Base-by-base conservation (phyloP, 2,888 invertebrate genomes). In the Cryptosula pallasiana region DNA sequence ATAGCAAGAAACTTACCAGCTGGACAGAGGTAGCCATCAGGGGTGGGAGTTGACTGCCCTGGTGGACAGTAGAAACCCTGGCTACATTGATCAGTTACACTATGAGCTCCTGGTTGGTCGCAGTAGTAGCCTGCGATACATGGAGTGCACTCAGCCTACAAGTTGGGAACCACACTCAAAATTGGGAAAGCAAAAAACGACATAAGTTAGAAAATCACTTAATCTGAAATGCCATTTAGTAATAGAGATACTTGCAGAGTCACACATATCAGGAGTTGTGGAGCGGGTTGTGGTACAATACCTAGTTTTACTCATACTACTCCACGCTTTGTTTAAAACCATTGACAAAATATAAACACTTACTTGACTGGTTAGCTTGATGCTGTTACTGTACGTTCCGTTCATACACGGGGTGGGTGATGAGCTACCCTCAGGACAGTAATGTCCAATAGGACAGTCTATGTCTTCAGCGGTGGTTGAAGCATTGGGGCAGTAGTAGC, bases 31-130 rank as follows among this genome's bases (percentile, higher is more conserved):
- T 78, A 81, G 72, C 72, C 76, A 74, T 76, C 78, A 25, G 79
- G 81, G 71, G 76, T 78, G 0, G 78, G 81, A 71, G 75, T 78
- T 0, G 76, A 77, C 73, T 81, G 81, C 20, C 79, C 81, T 16
- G 75, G 72, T 23, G 82, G 83, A 71, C 83, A 83, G 77, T 81
- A 83, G 74, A 77, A 83, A 25, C 82, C 83, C 80, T 76, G 75
- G 58, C 76, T 76, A 77, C 81, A 81, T 3, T 55, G 73, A 25
- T 78, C 81, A 71, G 76, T 76, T 32, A 78, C 76, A 9, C 76
- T 76, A 34, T 73, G 77, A 1, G 79, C 75, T 16, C 78, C 80
- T 1, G 79, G 78, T 13, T 78, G 79, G 71, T 80, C 80, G 77
- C 81, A 81, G 72, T 79, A 81, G 71, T 25, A 78, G 0, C 81